Conservation (phyloP, 2,888 invertebrate species). For the Sphaeridia pumilis region DNA sequence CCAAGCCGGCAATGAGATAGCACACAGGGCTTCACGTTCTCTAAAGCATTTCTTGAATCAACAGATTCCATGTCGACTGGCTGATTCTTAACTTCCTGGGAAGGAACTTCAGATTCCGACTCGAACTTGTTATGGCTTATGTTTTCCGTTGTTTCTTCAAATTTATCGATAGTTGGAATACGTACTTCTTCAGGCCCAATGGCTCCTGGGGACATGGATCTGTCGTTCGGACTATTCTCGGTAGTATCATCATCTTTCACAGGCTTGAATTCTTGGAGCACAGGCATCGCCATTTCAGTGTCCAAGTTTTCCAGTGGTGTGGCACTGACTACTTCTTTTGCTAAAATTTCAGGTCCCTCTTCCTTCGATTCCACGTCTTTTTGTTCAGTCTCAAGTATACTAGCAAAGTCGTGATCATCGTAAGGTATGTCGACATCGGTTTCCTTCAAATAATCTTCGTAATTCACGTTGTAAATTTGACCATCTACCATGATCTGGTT, state of each 20-base stretch:
- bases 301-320: no score
- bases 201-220: not conserved
- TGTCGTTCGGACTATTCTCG: not conserved
- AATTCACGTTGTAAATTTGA: constrained; percentile 12
- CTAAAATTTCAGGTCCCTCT: not conserved
- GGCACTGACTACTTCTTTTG: not conserved
- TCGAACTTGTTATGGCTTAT: no score
- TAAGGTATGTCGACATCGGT: constrained; percentile 23
- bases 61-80: no score
- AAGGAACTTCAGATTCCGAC: no score
- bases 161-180: no score
- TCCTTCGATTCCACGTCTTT: not conserved
- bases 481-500: constrained; percentile 9
- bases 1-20: constrained; percentile 25
- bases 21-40: not conserved
- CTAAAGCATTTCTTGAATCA: not conserved
- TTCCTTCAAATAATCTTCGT: constrained; percentile 28
- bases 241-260: not conserved
- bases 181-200: no score
- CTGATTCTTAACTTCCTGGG: not conserved
- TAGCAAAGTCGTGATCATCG: constrained; percentile 20
- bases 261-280: not conserved
- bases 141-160: no score
- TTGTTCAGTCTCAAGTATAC: not conserved
- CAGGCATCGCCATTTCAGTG: not conserved